A percentile compares a stretch with the other conserved stretches of the same genome.
phyloP scores from a whole-genome alignment of 2,888 invertebrate species.

The Diplolepis rosae region DNA sequence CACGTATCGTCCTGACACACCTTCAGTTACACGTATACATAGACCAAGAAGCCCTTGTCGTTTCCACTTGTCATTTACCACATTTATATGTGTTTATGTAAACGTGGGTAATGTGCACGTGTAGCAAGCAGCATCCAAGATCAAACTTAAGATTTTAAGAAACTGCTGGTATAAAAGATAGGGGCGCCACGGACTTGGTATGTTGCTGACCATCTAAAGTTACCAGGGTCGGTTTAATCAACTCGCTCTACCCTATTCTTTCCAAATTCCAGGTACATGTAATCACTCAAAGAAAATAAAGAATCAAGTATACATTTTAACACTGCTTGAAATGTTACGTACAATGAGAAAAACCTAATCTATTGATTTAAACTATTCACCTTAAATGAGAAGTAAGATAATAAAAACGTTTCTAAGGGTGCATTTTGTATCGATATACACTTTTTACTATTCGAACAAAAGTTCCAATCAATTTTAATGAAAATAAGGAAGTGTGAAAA shows the following conservation, averaged over 20 bases:
- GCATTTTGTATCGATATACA: too few species aligned
- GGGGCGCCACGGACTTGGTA: conserved; percentile 66
- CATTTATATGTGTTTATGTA: conserved; percentile 47
- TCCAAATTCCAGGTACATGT: conserved; percentile 30
- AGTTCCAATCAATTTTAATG: too few species aligned
- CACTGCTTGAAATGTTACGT: too few species aligned
- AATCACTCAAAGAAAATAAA: conserved; percentile 24
- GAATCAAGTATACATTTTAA: too few species aligned
- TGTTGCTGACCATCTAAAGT: conserved; percentile 66
- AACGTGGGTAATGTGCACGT: conserved; percentile 36
- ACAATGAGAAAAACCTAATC: too few species aligned
- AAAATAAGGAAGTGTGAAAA: not conserved
- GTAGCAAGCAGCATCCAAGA: conserved; percentile 44
- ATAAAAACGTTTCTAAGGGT: too few species aligned
- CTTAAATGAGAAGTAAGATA: too few species aligned
- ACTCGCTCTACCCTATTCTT: conserved; percentile 37
- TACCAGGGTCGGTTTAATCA: conserved; percentile 58
- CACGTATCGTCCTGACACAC: conserved; percentile 20
- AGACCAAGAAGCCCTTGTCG: conserved; percentile 14
- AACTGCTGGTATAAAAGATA: conserved; percentile 67
- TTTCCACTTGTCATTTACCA: conserved; percentile 36
- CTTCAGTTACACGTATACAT: not conserved
- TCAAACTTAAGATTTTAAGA: conserved; percentile 51
- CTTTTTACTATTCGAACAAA: too few species aligned
- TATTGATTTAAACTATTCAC: too few species aligned